Evolutionary conservation across 2,888 invertebrate species (phyloP).

Genomic region (Agriopis leucophaearia): DNA sequence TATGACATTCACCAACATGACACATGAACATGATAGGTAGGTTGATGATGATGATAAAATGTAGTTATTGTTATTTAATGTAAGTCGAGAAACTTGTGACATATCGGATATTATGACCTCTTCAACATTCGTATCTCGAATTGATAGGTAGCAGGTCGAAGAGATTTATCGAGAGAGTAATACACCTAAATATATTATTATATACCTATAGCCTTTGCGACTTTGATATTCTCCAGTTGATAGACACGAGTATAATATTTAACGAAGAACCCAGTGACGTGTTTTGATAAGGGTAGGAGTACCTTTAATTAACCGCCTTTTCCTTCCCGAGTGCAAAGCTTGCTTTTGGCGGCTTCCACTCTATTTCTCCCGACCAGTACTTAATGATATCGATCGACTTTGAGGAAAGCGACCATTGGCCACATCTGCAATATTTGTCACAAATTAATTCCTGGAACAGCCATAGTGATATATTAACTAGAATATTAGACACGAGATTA

Average conservation of each 20-base stretch:
- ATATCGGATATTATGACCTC: constrained; percentile 61
- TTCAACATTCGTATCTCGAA: constrained; percentile 53
- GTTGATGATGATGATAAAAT: too few species aligned
- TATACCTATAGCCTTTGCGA: not conserved
- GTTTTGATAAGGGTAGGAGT: constrained; percentile 28
- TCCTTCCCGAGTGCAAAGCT: constrained; percentile 64
- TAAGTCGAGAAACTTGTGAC: constrained; percentile 56
- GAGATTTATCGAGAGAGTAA: constrained; percentile 57
- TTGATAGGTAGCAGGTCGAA: constrained; percentile 57
- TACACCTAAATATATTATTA: not conserved
- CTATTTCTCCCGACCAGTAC: constrained; percentile 64
- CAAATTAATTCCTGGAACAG: constrained; percentile 51
- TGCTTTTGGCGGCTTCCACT: constrained; percentile 62
- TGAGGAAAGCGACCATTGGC: constrained; percentile 51
- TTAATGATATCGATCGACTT: constrained; percentile 73
- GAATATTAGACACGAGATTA: constrained; percentile 38
- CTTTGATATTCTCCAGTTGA: constrained; percentile 3
- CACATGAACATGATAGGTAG: too few species aligned
- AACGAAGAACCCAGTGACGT: constrained; percentile 8
- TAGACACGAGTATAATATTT: constrained; percentile 3
- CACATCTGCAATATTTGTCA: constrained; percentile 58
- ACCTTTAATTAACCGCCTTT: constrained; percentile 60
- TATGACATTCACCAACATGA: too few species aligned
- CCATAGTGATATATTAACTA: constrained; percentile 33
- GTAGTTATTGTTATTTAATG: constrained; percentile 51